Conservation (phyloP, 2,888 invertebrate genomes). For the Autographa gamma region DNA sequence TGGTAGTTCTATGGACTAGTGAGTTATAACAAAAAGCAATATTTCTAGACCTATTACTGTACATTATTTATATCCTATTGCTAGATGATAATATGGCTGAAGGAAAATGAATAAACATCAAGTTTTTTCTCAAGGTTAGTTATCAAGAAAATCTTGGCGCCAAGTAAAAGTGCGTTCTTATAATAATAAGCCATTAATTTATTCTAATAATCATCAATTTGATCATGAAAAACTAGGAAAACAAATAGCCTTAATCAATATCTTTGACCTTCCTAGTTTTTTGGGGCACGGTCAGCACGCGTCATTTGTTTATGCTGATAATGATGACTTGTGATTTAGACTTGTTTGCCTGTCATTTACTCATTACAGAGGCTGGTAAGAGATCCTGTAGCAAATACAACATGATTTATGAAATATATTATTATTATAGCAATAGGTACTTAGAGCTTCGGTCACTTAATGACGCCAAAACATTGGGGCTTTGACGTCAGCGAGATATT, state of each 20-base stretch:
- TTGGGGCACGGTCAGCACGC: constrained; percentile 9
- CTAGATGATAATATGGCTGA: not conserved
- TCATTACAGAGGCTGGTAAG: constrained; percentile 10
- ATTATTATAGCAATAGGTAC: not conserved
- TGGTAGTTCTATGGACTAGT: no score
- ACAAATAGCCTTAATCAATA: constrained; percentile 4
- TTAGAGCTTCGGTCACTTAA: not conserved
- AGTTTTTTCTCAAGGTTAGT: not conserved
- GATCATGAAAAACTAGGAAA: constrained; percentile 18
- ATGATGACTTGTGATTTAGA: constrained; percentile 2
- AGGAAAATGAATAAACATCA: not conserved
- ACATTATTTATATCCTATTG: no score
- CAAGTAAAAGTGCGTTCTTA: not conserved
- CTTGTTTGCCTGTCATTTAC: constrained; percentile 14
- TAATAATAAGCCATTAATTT: not conserved
- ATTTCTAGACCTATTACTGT: no score
- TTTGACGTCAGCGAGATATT: not conserved
- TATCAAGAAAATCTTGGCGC: not conserved
- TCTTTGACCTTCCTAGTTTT: constrained; percentile 14
- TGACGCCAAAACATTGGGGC: not conserved
- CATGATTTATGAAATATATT: not conserved
- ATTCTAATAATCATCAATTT: constrained; percentile 14
- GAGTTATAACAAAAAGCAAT: no score
- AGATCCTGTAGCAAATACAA: not conserved
- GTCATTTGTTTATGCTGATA: constrained; percentile 23